Percentiles rank a stretch among this genome's conserved stretches.
Evolutionary conservation across 2,888 invertebrate species (phyloP).

Genomic region (Listrodromus nycthemerus): DNA sequence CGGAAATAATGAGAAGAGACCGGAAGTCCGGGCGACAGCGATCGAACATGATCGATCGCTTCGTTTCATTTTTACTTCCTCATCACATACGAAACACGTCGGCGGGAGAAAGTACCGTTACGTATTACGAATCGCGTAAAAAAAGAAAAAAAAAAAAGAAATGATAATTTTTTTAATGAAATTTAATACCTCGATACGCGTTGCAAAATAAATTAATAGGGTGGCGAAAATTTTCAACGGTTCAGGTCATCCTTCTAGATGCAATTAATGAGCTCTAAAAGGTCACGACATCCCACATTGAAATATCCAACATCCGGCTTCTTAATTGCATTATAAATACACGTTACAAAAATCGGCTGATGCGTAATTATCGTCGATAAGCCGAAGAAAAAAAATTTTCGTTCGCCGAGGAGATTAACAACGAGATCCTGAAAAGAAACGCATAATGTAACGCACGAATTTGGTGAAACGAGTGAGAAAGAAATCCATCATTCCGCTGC

Average conservation of each 20-base stretch:
- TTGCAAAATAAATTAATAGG: background rate
- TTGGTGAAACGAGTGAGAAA: constrained; percentile 52
- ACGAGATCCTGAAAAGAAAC: background rate
- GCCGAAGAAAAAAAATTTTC: background rate
- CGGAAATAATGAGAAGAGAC: constrained; percentile 4
- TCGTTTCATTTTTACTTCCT: background rate
- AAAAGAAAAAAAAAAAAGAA: background rate
- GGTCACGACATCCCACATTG: background rate
- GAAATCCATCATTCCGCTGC: constrained; percentile 65
- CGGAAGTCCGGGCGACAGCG: constrained; percentile 4
- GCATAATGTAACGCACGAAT: constrained; percentile 20
- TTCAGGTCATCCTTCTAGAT: constrained; percentile 2
- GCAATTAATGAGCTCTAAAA: constrained; percentile 21
- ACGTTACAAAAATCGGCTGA: background rate
- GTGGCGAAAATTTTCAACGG: background rate
- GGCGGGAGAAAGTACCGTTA: background rate
- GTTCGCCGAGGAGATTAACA: background rate
- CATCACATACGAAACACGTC: background rate
- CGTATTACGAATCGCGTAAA: background rate
- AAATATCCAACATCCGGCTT: background rate
- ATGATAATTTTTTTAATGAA: background rate
- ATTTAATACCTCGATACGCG: background rate
- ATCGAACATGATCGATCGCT: constrained; percentile 12
- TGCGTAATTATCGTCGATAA: constrained; percentile 15
- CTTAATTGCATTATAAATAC: constrained; percentile 8